Base-by-base conservation (phyloP, 2,113 vertebrate genomes). In the Typhlomys cinereus region DNA sequence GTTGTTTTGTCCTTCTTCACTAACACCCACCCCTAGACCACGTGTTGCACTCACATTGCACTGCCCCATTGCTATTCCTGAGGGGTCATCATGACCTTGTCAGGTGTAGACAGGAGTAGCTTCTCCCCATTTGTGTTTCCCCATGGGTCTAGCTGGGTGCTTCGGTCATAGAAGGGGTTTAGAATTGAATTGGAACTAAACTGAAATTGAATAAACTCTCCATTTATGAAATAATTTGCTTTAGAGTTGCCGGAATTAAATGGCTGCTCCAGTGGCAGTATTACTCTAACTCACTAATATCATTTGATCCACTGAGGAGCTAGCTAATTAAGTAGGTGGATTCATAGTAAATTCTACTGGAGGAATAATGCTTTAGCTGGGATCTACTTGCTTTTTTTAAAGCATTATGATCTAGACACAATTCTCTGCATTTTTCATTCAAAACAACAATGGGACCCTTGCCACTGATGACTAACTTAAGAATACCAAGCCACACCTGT, bases 211-310 rank as follows among this genome's bases (percentile, higher is more conserved):
- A 97, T 96, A 96, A 97, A 96, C 92, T 92, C 76, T 81, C 95
- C 95, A 91, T 95, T 97, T 96, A 96, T 95, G 94, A 95, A 96
- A 96, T 96, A 96, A 97, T 96, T 93, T 93, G 95, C 95, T 97
- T 97, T 96, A 89, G 95, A 96, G 92, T 96, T 96, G 95, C 94
- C 89, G 94, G 95, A 95, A 96, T 97, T 96, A 97, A 97, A 97
- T 96, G 96, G 89, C 95, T 34, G 4, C 73, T 96, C 93, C 92
- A 94, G 75, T 96, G 94, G 86, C 92, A 84, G 64, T 96, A 96
- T 96, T 93, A 96, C 92, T 97, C 94, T 97, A 95, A 89, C 94
- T 92, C 95, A 89, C 91, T 96, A 97, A 97, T 96, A 96, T 93
- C 90, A 95, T 97, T 96, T 96, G 93, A 95, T 93, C 93, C 85